These are phyloP conservation scores for Dexiosoma caninum DNA, from an alignment of 2,888 invertebrate genomes.

Conservation along the genomic window DNA sequence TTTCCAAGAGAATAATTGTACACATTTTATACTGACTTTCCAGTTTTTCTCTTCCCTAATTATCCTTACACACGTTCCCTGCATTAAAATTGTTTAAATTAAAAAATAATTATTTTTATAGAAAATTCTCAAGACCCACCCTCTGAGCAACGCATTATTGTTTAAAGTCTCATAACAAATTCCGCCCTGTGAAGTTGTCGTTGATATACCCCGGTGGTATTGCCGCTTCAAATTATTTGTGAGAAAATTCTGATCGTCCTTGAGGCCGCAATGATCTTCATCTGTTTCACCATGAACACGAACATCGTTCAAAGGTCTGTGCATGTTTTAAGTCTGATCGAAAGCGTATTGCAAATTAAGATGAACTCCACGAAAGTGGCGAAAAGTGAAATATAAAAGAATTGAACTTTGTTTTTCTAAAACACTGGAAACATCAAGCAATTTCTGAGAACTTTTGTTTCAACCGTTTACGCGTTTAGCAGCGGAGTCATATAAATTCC, in stretches of 20 bases:
- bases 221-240: conserved; percentile 73
- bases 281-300: conserved; percentile 70
- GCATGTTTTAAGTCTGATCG: too few relatives aligned
- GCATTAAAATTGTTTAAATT: too few relatives aligned
- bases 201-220: conserved; percentile 74
- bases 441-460: too few relatives aligned
- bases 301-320: conserved; percentile 70
- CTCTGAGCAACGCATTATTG: conserved; percentile 70
- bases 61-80: too few relatives aligned
- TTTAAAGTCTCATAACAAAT: conserved; percentile 75
- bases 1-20: too few relatives aligned
- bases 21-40: too few relatives aligned
- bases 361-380: too few relatives aligned
- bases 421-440: not conserved
- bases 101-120: not conserved
- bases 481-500: not conserved
- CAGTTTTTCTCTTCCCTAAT: too few relatives aligned
- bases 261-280: conserved; percentile 64
- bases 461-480: not conserved
- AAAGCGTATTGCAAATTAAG: too few relatives aligned
- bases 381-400: too few relatives aligned
- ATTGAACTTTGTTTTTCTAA: not conserved
- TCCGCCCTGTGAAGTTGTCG: conserved; percentile 72
- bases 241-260: conserved; percentile 68
- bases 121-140: conserved; percentile 65